Evolutionary conservation across 2,888 invertebrate genomes (phyloP).

Genomic region (Tachina lurida): DNA sequence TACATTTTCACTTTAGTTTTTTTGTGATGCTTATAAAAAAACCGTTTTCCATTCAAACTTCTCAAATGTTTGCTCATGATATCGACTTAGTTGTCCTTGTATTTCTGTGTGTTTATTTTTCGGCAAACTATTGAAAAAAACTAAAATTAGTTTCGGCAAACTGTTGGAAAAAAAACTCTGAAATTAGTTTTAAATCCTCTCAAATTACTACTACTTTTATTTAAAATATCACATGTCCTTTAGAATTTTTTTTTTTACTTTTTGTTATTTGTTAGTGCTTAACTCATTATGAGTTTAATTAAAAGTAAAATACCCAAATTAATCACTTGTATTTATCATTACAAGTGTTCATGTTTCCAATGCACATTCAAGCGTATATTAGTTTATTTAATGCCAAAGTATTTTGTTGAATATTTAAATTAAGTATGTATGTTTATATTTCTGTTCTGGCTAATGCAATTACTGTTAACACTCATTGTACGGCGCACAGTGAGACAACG

Average conservation of each 20-base stretch:
- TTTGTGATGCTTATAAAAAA: neutral
- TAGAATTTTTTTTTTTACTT: constrained; percentile 10
- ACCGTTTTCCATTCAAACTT: neutral
- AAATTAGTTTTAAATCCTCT: constrained; percentile 68
- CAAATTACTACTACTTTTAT: constrained; percentile 51
- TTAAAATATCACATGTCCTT: constrained; percentile 58
- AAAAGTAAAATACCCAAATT: constrained; percentile 70
- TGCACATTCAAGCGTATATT: constrained; percentile 18
- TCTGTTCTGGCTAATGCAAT: neutral
- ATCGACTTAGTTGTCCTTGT: constrained; percentile 13
- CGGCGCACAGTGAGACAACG: too few relatives aligned
- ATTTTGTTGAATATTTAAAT: constrained; percentile 19
- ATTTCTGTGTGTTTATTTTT: constrained; percentile 35
- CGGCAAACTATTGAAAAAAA: constrained; percentile 21
- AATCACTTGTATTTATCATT: constrained; percentile 65
- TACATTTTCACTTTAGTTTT: constrained; percentile 8
- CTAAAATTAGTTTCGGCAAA: neutral
- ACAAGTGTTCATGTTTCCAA: constrained; percentile 20
- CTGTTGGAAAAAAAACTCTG: constrained; percentile 17
- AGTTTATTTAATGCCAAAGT: constrained; percentile 42
- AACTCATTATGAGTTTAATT: constrained; percentile 70
- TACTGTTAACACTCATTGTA: neutral
- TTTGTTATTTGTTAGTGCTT: constrained; percentile 32
- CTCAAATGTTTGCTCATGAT: constrained; percentile 13
- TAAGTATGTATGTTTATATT: neutral